These are phyloP conservation scores for Pterostichus madidus DNA, from an alignment of 2,888 invertebrate species.

Conservation along the genomic window DNA sequence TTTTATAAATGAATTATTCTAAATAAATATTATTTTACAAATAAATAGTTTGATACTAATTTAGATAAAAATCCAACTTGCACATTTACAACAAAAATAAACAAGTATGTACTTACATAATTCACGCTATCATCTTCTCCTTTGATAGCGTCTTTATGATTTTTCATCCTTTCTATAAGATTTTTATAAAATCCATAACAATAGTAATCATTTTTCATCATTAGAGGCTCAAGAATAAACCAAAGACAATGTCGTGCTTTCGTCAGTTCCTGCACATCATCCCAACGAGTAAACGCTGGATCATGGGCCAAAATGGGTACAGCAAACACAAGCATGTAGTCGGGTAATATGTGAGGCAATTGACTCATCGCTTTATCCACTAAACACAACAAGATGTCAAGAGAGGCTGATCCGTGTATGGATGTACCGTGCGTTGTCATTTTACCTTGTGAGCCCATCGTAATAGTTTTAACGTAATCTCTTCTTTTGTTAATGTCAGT, in stretches of 20 bases:
- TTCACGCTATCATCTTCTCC: conserved; percentile 91
- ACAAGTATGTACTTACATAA: conserved; percentile 81
- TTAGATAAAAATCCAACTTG: too few species aligned
- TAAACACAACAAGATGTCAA: conserved; percentile 71
- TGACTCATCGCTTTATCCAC: conserved; percentile 87
- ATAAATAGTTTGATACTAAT: too few species aligned
- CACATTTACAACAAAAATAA: not conserved
- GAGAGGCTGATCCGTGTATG: not conserved
- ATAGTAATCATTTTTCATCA: conserved; percentile 95
- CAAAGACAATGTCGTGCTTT: conserved; percentile 92
- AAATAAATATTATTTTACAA: too few species aligned
- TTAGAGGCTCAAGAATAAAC: conserved; percentile 96
- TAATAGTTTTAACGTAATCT: conserved; percentile 93
- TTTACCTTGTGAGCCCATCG: conserved; percentile 83
- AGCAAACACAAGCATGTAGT: conserved; percentile 98
- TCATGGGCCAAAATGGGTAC: conserved; percentile 97
- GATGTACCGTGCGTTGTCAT: not conserved
- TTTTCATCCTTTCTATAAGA: conserved; percentile 95
- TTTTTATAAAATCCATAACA: conserved; percentile 97
- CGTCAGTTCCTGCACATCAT: conserved; percentile 88
- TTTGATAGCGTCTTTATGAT: conserved; percentile 92
- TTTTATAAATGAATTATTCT: too few species aligned
- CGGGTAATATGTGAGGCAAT: conserved; percentile 93
- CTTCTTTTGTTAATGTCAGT: conserved; percentile 92
- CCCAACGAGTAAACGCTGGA: conserved; percentile 88